Evolutionary conservation across 2,113 vertebrate genomes (phyloP).

Genomic region (Oncorhynchus gorbuscha): DNA sequence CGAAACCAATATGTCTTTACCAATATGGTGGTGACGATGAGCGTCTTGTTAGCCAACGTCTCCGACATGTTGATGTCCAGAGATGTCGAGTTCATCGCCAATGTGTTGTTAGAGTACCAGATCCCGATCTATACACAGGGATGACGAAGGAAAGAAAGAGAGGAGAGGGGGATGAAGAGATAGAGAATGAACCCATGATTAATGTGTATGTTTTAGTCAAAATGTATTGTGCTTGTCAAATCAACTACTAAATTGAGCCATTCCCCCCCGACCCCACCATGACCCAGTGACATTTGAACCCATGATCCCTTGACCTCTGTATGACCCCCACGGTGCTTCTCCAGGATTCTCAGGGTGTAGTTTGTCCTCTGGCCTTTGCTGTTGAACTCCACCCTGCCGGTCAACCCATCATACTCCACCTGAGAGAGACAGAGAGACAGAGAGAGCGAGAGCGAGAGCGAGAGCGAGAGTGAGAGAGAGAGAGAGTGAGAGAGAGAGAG

Average conservation of each 20-base stretch:
- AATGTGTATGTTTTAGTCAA: neutral
- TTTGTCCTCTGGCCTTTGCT: constrained; percentile 94
- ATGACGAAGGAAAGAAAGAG: neutral
- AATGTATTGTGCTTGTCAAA: neutral
- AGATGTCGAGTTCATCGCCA: constrained; percentile 87
- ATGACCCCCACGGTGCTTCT: constrained; percentile 82
- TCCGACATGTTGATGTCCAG: constrained; percentile 84
- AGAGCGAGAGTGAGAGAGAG: constrained; percentile 33
- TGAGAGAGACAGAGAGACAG: constrained; percentile 51
- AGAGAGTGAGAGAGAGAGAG: constrained; percentile 13
- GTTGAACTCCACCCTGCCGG: constrained; percentile 89
- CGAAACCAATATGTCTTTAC: constrained; percentile 58
- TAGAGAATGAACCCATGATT: neutral
- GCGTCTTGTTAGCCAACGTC: constrained; percentile 85
- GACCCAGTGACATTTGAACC: constrained; percentile 22
- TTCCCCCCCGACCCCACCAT: neutral
- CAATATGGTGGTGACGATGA: constrained; percentile 88
- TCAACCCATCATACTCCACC: constrained; percentile 92
- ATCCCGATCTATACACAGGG: constrained; percentile 76
- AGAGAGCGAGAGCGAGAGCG: constrained; percentile 3
- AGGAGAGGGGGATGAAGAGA: neutral
- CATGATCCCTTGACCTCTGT: constrained; percentile 75
- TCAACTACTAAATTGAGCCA: neutral
- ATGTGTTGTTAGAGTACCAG: constrained; percentile 88
- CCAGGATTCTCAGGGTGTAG: constrained; percentile 86